Evolutionary conservation across 2,113 vertebrate genomes (phyloP).

Genomic region (Malurus alboscapulatus): DNA sequence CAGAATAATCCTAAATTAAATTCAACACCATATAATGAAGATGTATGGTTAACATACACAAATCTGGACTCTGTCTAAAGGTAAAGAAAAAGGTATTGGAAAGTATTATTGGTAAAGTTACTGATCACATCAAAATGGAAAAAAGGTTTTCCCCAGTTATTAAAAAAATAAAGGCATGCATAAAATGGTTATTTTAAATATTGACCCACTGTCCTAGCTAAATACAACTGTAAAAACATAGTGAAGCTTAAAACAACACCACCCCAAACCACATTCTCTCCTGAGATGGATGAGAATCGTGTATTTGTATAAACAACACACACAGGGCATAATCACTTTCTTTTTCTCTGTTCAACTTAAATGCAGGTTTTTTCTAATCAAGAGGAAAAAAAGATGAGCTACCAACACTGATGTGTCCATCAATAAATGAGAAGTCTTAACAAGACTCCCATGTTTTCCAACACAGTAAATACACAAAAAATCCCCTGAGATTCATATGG

Average conservation of each 20-base stretch:
- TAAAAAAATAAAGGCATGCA: background rate
- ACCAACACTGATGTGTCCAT: background rate
- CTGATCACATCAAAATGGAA: background rate
- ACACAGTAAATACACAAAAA: background rate
- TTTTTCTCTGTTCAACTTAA: background rate
- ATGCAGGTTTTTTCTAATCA: background rate
- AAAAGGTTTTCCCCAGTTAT: background rate
- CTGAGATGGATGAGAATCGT: background rate
- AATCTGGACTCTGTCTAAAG: background rate
- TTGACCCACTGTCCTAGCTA: background rate
- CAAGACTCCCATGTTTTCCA: background rate
- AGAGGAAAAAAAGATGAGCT: background rate
- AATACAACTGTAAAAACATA: background rate
- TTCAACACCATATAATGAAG: background rate
- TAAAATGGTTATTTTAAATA: background rate
- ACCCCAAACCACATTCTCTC: background rate
- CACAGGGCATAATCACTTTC: background rate
- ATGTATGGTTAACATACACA: background rate
- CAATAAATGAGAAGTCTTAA: background rate
- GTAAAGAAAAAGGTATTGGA: background rate
- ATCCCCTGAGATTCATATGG: accelerated
- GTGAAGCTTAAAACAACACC: background rate
- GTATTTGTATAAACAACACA: background rate
- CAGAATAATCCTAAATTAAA: conserved; percentile 15
- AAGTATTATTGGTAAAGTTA: background rate